Conservation (phyloP, 2,113 vertebrate species). For the Macquaria australasica region DNA sequence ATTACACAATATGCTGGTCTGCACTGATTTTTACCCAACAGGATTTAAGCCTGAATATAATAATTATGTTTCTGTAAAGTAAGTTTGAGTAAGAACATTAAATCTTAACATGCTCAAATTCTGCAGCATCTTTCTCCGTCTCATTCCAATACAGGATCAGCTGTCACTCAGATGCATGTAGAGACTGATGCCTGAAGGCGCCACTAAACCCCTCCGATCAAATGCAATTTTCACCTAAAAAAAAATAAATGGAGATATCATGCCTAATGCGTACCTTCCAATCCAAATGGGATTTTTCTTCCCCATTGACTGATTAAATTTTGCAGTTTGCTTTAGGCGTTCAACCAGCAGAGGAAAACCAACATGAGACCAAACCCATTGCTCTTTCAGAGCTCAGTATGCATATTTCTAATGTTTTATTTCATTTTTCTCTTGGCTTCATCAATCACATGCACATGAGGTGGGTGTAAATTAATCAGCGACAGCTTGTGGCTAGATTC, state of each 20-base stretch:
- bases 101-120: conserved; percentile 10
- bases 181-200: conserved; percentile 34
- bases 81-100: not conserved
- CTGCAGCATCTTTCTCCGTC: conserved; percentile 19
- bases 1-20: not conserved
- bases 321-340: conserved; percentile 55
- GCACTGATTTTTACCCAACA: not conserved
- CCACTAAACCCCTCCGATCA: conserved; percentile 35
- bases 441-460: conserved; percentile 49
- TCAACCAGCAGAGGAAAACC: conserved; percentile 42
- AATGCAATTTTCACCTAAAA: conserved; percentile 27
- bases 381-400: conserved; percentile 13
- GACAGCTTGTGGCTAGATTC: conserved; percentile 37
- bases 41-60: not conserved
- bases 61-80: not conserved
- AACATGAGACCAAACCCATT: conserved; percentile 34
- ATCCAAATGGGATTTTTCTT: conserved; percentile 54
- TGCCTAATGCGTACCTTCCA: conserved; percentile 38
- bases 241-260: conserved; percentile 45
- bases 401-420: conserved; percentile 40
- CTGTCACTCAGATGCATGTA: conserved; percentile 20
- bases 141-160: conserved; percentile 36
- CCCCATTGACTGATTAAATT: conserved; percentile 57
- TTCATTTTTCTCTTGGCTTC: conserved; percentile 46
- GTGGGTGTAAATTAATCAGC: conserved; percentile 46